These are phyloP conservation scores for Pristis pectinata DNA, from an alignment of 2,797 vertebrate species.

Conservation along the genomic window DNA sequence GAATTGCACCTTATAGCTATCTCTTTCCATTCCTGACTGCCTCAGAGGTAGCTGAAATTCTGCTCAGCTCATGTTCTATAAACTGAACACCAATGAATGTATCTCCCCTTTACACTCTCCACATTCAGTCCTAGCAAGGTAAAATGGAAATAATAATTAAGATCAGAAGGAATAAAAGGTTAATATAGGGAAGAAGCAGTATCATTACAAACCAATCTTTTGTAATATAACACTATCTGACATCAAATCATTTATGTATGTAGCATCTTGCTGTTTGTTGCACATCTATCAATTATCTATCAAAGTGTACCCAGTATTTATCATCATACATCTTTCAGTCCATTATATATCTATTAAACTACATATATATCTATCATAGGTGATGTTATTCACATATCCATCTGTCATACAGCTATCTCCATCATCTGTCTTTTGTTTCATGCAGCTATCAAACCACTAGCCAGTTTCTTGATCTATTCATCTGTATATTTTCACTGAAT, in stretches of 20 bases:
- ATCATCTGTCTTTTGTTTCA: conserved; percentile 16
- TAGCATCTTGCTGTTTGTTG: neutral
- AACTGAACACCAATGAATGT: neutral
- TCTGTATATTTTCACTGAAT: neutral
- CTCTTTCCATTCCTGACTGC: neutral
- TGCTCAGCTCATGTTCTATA: neutral
- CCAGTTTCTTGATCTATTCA: neutral
- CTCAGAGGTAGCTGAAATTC: neutral
- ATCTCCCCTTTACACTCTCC: no score
- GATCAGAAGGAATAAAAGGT: conserved; percentile 41
- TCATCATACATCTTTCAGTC: conserved; percentile 15
- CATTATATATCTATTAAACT: conserved; percentile 12
- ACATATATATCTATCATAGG: conserved; percentile 7
- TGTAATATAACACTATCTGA: neutral
- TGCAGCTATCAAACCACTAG: conserved; percentile 3
- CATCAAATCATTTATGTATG: neutral
- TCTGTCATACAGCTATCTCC: neutral
- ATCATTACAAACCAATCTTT: neutral
- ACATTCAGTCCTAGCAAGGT: neutral
- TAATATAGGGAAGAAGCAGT: neutral
- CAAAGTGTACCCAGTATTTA: neutral
- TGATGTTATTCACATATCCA: neutral
- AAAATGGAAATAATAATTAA: neutral
- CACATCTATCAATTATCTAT: neutral
- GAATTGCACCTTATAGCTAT: neutral